Evolutionary conservation across 2,113 vertebrate species (phyloP).

Genomic region (Paralichthys olivaceus): DNA sequence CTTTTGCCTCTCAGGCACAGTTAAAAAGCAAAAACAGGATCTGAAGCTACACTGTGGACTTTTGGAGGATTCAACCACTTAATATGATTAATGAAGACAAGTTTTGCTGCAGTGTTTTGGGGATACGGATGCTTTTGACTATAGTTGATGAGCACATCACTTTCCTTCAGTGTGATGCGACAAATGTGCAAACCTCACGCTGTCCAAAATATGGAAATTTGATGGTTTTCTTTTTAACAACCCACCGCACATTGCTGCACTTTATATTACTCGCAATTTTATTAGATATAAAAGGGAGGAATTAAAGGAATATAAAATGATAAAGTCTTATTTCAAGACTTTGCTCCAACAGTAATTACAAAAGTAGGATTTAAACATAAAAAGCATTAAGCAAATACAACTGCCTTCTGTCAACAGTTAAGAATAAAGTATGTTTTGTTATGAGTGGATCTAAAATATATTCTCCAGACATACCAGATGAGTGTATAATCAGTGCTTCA

Average conservation of each 20-base stretch:
- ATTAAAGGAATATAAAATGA: constrained; percentile 4
- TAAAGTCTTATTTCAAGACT: not conserved
- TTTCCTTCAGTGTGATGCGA: constrained; percentile 1
- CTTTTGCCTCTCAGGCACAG: constrained; percentile 39
- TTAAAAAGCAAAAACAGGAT: constrained; percentile 17
- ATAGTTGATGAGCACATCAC: not conserved
- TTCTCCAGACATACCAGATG: not conserved
- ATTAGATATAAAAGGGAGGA: not conserved
- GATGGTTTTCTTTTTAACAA: not conserved
- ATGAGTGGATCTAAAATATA: not conserved
- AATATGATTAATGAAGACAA: constrained; percentile 24
- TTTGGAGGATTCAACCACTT: constrained; percentile 26
- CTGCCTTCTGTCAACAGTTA: constrained; percentile 7
- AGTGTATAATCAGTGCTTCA: not conserved
- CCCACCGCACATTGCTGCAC: not conserved
- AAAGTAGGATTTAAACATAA: constrained; percentile 3
- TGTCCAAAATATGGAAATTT: not conserved
- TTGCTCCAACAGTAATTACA: not conserved
- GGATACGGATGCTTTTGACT: not conserved
- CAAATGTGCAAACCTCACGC: not conserved
- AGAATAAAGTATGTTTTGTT: not conserved
- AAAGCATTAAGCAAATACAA: constrained; percentile 9
- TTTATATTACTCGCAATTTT: not conserved
- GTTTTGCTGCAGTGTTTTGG: constrained; percentile 2
- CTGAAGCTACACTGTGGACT: constrained; percentile 28